These are phyloP conservation scores for Amazona finschi DNA, from an alignment of 2,797 vertebrate species.

Conservation along the genomic window DNA sequence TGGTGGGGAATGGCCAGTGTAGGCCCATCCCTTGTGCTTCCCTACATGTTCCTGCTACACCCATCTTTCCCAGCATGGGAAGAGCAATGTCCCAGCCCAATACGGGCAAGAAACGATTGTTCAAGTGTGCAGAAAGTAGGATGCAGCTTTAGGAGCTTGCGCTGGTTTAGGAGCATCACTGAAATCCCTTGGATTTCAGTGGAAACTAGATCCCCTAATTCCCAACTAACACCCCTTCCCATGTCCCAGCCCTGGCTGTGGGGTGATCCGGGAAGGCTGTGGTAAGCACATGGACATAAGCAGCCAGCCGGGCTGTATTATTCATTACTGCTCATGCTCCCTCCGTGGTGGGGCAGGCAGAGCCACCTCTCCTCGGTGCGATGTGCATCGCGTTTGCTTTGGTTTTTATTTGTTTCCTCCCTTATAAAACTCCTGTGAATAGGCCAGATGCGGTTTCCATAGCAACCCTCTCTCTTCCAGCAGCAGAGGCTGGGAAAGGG, in stretches of 20 bases:
- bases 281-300: background rate
- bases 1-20: accelerated
- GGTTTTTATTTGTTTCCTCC: conserved; percentile 44
- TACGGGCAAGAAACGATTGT: background rate
- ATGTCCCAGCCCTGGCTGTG: background rate
- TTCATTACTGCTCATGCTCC: background rate
- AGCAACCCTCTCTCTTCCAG: conserved; percentile 56
- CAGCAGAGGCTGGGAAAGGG: conserved; percentile 39
- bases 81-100: accelerated
- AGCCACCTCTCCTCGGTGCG: background rate
- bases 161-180: background rate
- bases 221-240: background rate
- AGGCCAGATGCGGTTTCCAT: conserved; percentile 73
- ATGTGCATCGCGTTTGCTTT: background rate
- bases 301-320: background rate
- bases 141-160: background rate
- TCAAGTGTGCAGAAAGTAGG: background rate
- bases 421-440: conserved; percentile 31
- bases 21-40: background rate
- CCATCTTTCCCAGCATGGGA: background rate
- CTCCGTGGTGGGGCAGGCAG: background rate
- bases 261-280: background rate
- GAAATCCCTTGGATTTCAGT: background rate
- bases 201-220: background rate
- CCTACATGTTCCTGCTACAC: background rate